Conservation (phyloP, 1,140 invertebrate genomes). For the Helicoverpa armigera region DNA sequence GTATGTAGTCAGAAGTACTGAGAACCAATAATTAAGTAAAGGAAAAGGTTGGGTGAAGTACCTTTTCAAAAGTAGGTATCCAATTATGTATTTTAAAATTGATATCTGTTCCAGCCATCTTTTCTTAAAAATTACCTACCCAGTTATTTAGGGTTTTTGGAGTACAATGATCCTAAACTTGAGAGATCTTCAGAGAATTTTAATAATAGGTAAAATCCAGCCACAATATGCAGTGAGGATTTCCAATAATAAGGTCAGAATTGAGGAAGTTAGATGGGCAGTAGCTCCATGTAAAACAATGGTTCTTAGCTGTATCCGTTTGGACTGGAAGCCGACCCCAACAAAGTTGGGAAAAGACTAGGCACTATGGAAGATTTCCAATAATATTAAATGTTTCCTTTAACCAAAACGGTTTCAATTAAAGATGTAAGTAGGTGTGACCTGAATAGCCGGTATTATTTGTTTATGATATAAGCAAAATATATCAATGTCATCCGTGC, state of each 20-base stretch:
- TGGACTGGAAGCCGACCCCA: too few relatives aligned
- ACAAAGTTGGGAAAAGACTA: too few relatives aligned
- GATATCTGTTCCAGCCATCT: background rate
- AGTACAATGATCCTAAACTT: background rate
- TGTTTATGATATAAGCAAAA: constrained; percentile 33
- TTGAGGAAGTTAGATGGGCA: too few relatives aligned
- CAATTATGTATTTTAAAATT: background rate
- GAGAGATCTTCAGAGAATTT: background rate
- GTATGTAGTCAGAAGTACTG: too few relatives aligned
- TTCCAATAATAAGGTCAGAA: background rate
- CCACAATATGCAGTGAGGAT: background rate
- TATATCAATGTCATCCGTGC: constrained; percentile 24
- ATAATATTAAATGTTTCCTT: background rate
- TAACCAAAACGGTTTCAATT: background rate
- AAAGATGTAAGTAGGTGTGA: background rate
- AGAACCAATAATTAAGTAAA: too few relatives aligned
- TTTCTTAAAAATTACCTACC: background rate
- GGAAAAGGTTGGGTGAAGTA: too few relatives aligned
- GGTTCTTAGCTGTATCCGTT: too few relatives aligned
- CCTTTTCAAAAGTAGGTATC: too few relatives aligned
- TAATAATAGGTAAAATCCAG: background rate
- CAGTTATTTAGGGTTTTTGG: constrained; percentile 1
- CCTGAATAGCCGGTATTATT: constrained; percentile 16
- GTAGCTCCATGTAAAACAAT: too few relatives aligned
- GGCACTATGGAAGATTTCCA: background rate